A percentile compares a stretch with the other conserved stretches of the same genome.
Conservation (phyloP, 2,113 vertebrate species). For the Protobothrops mucrosquamatus region DNA sequence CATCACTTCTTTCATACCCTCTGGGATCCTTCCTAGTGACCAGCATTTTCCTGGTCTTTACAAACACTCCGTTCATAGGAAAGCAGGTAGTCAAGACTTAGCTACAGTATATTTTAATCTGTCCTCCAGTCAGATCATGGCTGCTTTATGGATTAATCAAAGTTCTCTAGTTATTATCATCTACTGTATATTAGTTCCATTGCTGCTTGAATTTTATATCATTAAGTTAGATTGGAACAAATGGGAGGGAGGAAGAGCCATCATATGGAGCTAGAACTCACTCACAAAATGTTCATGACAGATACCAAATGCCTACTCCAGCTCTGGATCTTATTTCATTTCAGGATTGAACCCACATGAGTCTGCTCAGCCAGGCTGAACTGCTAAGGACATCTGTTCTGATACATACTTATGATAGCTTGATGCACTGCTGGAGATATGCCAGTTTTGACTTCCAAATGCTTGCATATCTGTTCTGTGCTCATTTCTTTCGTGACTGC, state of each 20-base stretch:
- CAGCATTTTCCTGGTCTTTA: neutral
- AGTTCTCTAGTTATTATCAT: neutral
- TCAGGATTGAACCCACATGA: neutral
- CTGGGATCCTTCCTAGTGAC: neutral
- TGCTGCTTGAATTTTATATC: neutral
- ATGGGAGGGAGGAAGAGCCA: rapidly evolving
- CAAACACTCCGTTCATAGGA: neutral
- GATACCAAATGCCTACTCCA: constrained; percentile 6
- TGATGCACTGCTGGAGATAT: constrained; percentile 15
- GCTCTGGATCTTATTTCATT: neutral
- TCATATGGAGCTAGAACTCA: neutral
- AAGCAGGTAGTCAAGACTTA: neutral
- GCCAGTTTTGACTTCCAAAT: constrained; percentile 41
- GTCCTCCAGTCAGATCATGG: neutral
- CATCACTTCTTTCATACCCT: neutral
- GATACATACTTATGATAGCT: rapidly evolving
- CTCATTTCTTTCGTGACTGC: constrained; percentile 55
- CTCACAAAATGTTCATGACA: neutral
- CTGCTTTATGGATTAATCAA: neutral
- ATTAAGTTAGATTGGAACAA: neutral
- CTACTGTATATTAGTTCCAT: neutral
- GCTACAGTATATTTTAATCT: neutral
- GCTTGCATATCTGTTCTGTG: constrained; percentile 48
- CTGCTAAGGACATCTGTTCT: neutral
- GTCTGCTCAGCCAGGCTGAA: rapidly evolving